Percentiles rank a stretch among this genome's conserved stretches.
Conservation (phyloP, 2,797 vertebrate genomes). For the Mus spretus region DNA sequence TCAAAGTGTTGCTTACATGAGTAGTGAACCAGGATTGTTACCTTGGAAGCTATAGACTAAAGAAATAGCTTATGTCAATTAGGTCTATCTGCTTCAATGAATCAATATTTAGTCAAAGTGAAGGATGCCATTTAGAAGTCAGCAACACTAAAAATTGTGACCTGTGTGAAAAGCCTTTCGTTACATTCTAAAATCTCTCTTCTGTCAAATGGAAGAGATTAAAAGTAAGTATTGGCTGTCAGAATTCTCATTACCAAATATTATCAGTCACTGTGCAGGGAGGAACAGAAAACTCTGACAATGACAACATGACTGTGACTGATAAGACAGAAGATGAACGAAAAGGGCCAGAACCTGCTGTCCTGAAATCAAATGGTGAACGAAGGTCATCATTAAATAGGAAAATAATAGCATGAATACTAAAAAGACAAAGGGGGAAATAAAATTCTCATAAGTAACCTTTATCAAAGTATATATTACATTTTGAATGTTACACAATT, state of each 20-base stretch:
- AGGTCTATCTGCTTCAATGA: neutral
- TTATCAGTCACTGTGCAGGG: neutral
- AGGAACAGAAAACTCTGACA: neutral
- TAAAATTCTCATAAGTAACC: neutral
- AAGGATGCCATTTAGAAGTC: neutral
- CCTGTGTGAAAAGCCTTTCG: neutral
- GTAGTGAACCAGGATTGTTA: neutral
- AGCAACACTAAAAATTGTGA: neutral
- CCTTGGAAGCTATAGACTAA: neutral
- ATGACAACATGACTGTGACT: neutral
- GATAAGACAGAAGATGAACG: neutral
- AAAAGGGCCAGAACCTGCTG: accelerated
- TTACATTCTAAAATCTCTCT: neutral
- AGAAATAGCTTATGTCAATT: neutral
- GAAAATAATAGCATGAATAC: neutral
- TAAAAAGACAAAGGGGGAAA: neutral
- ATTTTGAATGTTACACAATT: neutral
- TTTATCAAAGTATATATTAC: neutral
- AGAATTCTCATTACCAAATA: neutral
- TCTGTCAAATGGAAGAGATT: neutral
- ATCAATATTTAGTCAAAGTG: conserved; percentile 32
- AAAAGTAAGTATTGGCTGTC: neutral
- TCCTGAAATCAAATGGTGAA: conserved; percentile 8
- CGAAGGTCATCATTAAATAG: neutral
- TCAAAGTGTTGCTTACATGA: neutral